These are phyloP conservation scores for Pelosia muscerda DNA, from an alignment of 2,888 invertebrate genomes.

Conservation along the genomic window DNA sequence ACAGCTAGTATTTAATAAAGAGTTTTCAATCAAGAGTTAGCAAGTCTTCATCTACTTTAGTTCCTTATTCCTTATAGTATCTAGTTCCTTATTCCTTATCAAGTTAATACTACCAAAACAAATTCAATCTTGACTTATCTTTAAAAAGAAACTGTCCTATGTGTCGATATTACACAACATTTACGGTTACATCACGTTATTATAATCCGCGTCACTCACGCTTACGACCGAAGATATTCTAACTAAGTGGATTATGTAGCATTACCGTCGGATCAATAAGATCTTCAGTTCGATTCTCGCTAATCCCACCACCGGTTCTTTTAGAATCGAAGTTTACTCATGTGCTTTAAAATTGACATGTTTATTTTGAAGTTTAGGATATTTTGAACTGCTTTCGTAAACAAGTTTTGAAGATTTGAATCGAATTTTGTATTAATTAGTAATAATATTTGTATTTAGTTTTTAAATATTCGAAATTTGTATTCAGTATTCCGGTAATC, in stretches of 20 bases:
- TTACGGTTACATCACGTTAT: conserved; percentile 42
- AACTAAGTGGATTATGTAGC: conserved; percentile 79
- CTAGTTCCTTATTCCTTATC: neutral
- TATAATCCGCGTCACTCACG: conserved; percentile 80
- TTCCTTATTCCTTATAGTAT: no score
- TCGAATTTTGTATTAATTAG: neutral
- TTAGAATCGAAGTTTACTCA: conserved; percentile 47
- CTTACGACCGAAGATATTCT: conserved; percentile 73
- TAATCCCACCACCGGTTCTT: conserved; percentile 52
- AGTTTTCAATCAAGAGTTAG: no score
- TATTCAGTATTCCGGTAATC: neutral
- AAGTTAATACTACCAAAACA: neutral
- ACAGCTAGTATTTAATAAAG: no score
- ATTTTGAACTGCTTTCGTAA: conserved; percentile 2
- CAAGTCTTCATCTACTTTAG: no score
- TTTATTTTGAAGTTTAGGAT: conserved; percentile 40
- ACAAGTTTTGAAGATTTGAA: conserved; percentile 6
- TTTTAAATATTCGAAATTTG: neutral
- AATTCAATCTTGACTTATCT: neutral
- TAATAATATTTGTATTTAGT: conserved; percentile 9
- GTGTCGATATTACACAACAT: conserved; percentile 35
- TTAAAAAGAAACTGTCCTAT: conserved; percentile 20
- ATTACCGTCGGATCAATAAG: conserved; percentile 79
- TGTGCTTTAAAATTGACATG: conserved; percentile 44
- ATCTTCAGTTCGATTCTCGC: conserved; percentile 52